phyloP scores from a whole-genome alignment of 2,113 vertebrate species.

The Natator depressus region DNA sequence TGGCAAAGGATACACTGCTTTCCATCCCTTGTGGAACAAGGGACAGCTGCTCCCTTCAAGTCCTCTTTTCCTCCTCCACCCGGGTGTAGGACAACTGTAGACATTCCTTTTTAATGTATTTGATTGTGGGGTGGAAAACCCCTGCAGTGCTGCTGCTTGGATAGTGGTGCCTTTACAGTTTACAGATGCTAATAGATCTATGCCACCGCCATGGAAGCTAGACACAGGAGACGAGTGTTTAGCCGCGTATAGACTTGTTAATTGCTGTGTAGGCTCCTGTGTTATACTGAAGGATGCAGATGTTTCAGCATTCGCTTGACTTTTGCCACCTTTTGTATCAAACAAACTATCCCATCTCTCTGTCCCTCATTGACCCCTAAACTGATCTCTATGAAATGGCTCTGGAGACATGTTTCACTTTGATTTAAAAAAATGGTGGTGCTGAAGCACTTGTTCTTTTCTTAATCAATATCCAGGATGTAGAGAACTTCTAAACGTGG shows the following conservation, averaged over 20 bases:
- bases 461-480: no score
- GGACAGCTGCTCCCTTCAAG: background rate
- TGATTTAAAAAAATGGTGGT: background rate
- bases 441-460: background rate
- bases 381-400: background rate
- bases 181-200: background rate
- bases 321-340: background rate
- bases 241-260: background rate
- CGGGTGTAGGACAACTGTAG: background rate
- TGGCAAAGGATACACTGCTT: background rate
- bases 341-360: background rate
- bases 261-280: background rate
- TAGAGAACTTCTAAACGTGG: background rate
- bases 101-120: background rate
- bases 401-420: background rate
- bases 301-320: background rate
- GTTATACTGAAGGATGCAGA: background rate
- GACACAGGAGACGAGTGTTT: background rate
- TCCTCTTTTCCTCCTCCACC: no score
- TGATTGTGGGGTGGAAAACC: background rate
- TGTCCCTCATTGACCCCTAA: background rate
- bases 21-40: background rate
- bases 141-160: background rate
- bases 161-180: background rate
- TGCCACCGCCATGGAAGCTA: background rate